phyloP scores from a whole-genome alignment of 2,888 invertebrate species.

The Adela reaumurella region DNA sequence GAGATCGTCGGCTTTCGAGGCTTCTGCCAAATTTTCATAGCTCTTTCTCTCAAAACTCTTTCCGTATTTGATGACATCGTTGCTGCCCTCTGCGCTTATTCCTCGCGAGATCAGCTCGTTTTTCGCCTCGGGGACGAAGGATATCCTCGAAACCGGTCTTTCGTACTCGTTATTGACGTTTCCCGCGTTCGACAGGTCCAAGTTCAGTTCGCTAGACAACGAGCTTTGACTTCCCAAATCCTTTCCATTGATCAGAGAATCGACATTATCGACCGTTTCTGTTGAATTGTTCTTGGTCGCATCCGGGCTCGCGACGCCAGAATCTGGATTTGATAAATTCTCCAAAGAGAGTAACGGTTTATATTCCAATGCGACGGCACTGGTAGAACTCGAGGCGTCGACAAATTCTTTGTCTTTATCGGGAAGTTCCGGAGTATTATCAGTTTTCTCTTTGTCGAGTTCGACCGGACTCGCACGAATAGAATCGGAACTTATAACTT shows the following conservation, averaged over 20 bases:
- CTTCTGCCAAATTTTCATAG: slow-evolving; percentile 29
- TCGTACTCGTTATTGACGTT: slow-evolving; percentile 30
- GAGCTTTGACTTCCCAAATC: slow-evolving; percentile 44
- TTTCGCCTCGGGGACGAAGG: slow-evolving; percentile 36
- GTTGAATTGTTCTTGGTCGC: slow-evolving; percentile 55
- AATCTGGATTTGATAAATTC: slow-evolving; percentile 47
- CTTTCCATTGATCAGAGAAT: slow-evolving; percentile 41
- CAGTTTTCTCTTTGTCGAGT: slow-evolving; percentile 52
- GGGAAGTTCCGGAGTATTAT: slow-evolving; percentile 52
- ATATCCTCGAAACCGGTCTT: slow-evolving; percentile 29
- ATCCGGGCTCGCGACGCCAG: slow-evolving; percentile 55
- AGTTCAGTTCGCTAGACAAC: slow-evolving; percentile 54
- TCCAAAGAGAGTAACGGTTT: slow-evolving; percentile 38
- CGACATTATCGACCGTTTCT: slow-evolving; percentile 47
- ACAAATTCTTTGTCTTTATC: slow-evolving; percentile 56
- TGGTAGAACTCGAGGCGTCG: slow-evolving; percentile 32
- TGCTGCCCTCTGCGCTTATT: slow-evolving; percentile 36
- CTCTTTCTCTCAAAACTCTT: slow-evolving; percentile 26
- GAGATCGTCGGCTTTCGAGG: slow-evolving; percentile 18
- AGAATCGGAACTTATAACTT: slow-evolving; percentile 40
- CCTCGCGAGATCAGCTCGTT: slow-evolving; percentile 41
- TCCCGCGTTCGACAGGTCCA: slow-evolving; percentile 50
- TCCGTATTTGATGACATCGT: slow-evolving; percentile 33
- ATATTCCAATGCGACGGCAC: slow-evolving; percentile 33
- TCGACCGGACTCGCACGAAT: slow-evolving; percentile 46